phyloP scores from a whole-genome alignment of 2,888 invertebrate genomes.

The Apotomis turbidana region DNA sequence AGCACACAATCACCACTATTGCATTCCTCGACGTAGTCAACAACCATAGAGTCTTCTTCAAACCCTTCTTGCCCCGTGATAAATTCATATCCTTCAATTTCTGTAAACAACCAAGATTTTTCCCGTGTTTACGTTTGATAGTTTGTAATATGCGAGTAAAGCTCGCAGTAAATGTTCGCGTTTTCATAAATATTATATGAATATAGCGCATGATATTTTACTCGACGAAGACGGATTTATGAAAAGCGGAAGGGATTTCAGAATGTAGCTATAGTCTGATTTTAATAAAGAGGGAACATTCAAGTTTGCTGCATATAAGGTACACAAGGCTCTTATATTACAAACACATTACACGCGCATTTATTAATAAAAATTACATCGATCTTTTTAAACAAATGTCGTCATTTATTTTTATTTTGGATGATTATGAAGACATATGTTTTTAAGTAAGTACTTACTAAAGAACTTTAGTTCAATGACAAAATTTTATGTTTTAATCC shows the following conservation, averaged over 20 bases:
- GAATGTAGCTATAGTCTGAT: constrained; percentile 6
- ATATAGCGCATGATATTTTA: constrained; percentile 7
- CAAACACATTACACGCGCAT: no score
- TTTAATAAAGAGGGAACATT: not conserved
- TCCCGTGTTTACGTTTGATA: constrained; percentile 6
- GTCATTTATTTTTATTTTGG: no score
- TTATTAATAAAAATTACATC: no score
- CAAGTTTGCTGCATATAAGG: no score
- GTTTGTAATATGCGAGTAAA: constrained; percentile 8
- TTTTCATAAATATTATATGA: constrained; percentile 16
- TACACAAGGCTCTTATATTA: no score
- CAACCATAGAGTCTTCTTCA: constrained; percentile 88
- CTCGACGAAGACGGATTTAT: constrained; percentile 8
- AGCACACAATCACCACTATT: constrained; percentile 89
- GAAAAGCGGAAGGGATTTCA: constrained; percentile 1
- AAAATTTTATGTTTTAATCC: no score
- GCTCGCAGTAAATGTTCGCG: constrained; percentile 3
- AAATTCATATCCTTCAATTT: constrained; percentile 89
- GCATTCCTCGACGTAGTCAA: constrained; percentile 93
- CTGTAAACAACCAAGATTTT: constrained; percentile 69
- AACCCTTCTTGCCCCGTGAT: constrained; percentile 62
- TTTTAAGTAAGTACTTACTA: no score
- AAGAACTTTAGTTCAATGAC: no score
- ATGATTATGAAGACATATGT: no score
- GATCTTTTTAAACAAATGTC: no score